phyloP scores from a whole-genome alignment of 2,888 invertebrate genomes.

The Melanchra persicariae region DNA sequence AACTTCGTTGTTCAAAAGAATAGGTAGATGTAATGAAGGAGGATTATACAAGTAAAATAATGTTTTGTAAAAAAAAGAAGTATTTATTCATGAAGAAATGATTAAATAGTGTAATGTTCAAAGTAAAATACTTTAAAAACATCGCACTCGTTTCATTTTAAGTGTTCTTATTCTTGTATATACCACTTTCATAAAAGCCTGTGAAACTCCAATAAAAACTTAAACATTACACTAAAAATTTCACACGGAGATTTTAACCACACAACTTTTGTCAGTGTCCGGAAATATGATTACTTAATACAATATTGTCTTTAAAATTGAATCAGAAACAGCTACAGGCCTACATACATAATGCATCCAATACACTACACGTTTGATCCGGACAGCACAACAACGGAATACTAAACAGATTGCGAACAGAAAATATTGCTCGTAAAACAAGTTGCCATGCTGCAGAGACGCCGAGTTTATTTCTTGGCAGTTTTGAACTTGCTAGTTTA shows the following conservation, averaged over 20 bases:
- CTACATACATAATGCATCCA: conserved; percentile 34
- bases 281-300: conserved; percentile 7
- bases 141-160: conserved; percentile 18
- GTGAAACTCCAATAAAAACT: conserved; percentile 24
- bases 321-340: conserved; percentile 12
- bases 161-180: conserved; percentile 11
- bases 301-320: conserved; percentile 9
- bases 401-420: conserved; percentile 24
- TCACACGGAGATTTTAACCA: conserved; percentile 8
- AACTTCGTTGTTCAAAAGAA: conserved; percentile 14
- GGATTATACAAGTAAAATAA: conserved; percentile 20
- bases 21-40: conserved; percentile 5
- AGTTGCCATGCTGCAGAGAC: conserved; percentile 15
- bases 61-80: conserved; percentile 3
- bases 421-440: conserved; percentile 43
- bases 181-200: conserved; percentile 27
- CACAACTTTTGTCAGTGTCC: background rate
- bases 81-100: conserved; percentile 15
- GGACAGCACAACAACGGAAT: conserved; percentile 24
- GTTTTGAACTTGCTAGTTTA: conserved; percentile 8
- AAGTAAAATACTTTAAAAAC: conserved; percentile 20
- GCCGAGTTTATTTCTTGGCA: conserved; percentile 8
- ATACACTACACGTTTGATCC: conserved; percentile 41
- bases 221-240: conserved; percentile 13
- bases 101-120: conserved; percentile 4